Base-by-base conservation (phyloP, 2,888 invertebrate species). In the Tetramorium bicarinatum region DNA sequence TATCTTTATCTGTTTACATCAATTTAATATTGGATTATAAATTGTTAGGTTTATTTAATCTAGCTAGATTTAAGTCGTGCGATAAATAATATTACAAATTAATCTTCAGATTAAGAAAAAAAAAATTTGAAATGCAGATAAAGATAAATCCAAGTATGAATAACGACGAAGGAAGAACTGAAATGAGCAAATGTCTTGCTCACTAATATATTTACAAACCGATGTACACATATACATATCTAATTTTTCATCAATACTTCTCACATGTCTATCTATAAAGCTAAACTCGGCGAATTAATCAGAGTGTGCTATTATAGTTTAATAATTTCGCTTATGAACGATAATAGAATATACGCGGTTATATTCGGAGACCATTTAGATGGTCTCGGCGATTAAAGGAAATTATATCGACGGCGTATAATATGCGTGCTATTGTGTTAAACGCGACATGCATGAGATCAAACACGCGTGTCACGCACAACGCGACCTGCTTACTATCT, bases 211-310 rank as follows among this genome's bases (percentile, higher is more conserved):
- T 62, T 75, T 62, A 62, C 15, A 29, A n/a, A 44, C 21, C 7
- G 9, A 47, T 47, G n/a, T 38, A 52, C 9, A 4, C 29, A 34
- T 34, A 64, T 13, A 13, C 7, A 41, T 7, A 15, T 41, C 15
- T 62, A 62, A 13, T 62, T 13, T 41, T 64, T 64, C 15, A 15
- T 21, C 13, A 4, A 61, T 3, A 59, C 11, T 15, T 3, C 3
- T 34, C 13, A 62, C 18, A 44, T 47, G 15, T 3, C 34, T 34
- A 11, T 34, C 15, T 34, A 41, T 44, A 13, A 44, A 41, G 29
- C 44, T 41, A 41, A 62, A 47, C 8, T 74, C 29, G n/a, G 44
- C 18, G 11, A 15, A 34, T 75, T 74, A 38, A 75, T 71, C 56
- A 18, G 11, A 11, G 18, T n/a, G 25, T 44, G 13, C 38, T 2